Percentiles rank a stretch among this genome's conserved stretches.
Evolutionary conservation across 2,797 vertebrate species (phyloP).

Genomic region (Emydoidea blandingii): DNA sequence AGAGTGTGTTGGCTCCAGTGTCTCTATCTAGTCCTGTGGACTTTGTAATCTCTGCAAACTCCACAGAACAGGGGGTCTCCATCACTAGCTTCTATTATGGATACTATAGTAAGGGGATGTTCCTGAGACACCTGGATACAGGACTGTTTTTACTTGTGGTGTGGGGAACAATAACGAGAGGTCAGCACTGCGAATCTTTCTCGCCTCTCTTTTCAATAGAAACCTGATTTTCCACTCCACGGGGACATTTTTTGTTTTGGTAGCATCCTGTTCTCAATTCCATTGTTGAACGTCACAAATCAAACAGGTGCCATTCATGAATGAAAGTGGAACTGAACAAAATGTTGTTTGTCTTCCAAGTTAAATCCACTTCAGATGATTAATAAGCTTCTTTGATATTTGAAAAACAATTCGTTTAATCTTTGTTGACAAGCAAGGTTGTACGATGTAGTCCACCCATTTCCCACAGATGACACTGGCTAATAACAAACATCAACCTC

Average conservation of each 20-base stretch:
- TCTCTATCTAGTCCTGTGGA: not conserved
- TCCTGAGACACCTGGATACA: not conserved
- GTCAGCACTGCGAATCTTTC: not conserved
- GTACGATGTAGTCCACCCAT: constrained; percentile 34
- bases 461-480: constrained; percentile 1
- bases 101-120: not conserved
- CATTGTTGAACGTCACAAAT: not conserved
- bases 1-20: not conserved
- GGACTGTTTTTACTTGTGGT: not conserved
- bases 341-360: not conserved
- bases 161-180: not conserved
- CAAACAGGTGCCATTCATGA: not conserved
- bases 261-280: not conserved
- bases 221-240: constrained; percentile 8
- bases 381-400: constrained; percentile 39
- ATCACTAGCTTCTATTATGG: not conserved
- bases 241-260: not conserved
- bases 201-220: constrained; percentile 17
- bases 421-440: not conserved
- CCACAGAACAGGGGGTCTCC: not conserved
- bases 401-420: constrained; percentile 53
- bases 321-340: constrained; percentile 15
- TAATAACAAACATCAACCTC: not conserved
- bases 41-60: not conserved
- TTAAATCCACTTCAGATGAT: constrained; percentile 7